phyloP scores from a whole-genome alignment of 2,113 vertebrate genomes.

The Arenaria interpres region DNA sequence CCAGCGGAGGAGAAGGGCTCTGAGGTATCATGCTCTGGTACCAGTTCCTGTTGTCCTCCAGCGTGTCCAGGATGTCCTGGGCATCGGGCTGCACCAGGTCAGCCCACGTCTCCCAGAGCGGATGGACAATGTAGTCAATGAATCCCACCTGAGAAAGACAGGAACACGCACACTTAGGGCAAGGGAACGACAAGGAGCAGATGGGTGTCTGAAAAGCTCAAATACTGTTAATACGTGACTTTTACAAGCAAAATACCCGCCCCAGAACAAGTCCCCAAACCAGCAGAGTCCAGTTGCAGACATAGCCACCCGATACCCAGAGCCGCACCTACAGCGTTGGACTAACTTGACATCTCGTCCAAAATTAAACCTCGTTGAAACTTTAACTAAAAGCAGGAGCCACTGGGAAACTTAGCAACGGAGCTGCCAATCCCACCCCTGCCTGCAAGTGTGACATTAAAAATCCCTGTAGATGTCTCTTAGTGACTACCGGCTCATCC shows the following conservation, averaged over 20 bases:
- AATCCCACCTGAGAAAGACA: conserved; percentile 86
- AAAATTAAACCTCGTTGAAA: background rate
- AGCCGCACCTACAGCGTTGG: rapidly evolving
- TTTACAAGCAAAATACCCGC: background rate
- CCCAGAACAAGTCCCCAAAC: background rate
- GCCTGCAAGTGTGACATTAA: rapidly evolving
- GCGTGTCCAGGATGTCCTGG: conserved; percentile 96
- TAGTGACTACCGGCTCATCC: background rate
- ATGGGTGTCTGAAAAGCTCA: rapidly evolving
- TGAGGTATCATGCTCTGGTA: conserved; percentile 99
- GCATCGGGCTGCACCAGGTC: conserved; percentile 97
- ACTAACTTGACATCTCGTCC: background rate
- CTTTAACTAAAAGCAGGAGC: background rate
- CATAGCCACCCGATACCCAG: rapidly evolving
- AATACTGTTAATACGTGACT: rapidly evolving
- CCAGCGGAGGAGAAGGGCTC: conserved; percentile 94
- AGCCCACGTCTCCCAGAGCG: conserved; percentile 98
- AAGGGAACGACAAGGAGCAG: rapidly evolving
- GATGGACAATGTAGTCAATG: conserved; percentile 97
- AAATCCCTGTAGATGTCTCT: no score
- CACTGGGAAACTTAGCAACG: rapidly evolving
- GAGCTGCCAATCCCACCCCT: background rate
- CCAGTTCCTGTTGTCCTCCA: conserved; percentile 99
- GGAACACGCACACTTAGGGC: background rate
- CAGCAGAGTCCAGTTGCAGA: background rate